These are phyloP conservation scores for Orcinus orca DNA, from an alignment of 2,113 vertebrate species.

Conservation along the genomic window DNA sequence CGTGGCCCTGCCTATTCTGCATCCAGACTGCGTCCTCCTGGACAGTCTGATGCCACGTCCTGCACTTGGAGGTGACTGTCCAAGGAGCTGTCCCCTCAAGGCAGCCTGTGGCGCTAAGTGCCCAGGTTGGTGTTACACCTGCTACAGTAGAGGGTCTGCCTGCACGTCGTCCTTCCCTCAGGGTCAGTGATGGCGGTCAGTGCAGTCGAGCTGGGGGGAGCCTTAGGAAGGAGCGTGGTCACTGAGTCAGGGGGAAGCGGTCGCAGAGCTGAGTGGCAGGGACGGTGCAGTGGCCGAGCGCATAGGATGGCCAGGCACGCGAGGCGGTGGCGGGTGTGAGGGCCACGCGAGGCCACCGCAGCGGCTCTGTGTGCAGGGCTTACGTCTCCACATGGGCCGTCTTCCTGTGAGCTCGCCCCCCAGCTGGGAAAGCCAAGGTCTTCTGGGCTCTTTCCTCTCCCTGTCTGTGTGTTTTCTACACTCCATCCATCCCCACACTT, in stretches of 20 bases:
- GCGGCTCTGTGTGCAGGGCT: background rate
- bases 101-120: background rate
- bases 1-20: background rate
- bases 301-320: background rate
- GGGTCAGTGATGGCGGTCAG: background rate
- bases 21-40: background rate
- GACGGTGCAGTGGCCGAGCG: background rate
- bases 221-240: background rate
- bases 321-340: background rate
- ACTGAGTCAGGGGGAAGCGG: background rate
- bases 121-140: background rate
- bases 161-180: background rate
- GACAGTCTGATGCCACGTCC: background rate
- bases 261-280: background rate
- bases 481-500: background rate
- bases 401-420: background rate
- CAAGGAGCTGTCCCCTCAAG: background rate
- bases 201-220: background rate
- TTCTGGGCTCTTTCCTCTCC: background rate
- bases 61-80: background rate
- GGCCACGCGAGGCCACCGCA: background rate
- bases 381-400: accelerated
- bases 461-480: background rate
- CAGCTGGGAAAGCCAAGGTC: background rate
- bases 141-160: background rate